These are phyloP conservation scores for Corythoichthys intestinalis DNA, from an alignment of 2,113 vertebrate genomes.

Conservation along the genomic window DNA sequence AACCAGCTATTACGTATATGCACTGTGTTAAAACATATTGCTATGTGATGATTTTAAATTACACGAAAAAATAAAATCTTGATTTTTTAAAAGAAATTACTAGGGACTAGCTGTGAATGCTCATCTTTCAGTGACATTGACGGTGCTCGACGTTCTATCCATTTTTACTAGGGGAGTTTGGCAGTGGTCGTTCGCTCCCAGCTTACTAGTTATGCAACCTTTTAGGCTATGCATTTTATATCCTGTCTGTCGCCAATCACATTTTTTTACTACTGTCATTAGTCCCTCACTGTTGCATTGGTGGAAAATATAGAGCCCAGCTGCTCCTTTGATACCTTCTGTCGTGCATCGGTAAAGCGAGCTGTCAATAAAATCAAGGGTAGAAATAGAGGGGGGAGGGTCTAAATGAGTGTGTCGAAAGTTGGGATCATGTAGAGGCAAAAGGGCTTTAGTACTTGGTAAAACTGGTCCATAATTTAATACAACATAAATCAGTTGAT, in stretches of 20 bases:
- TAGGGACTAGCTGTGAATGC: no score
- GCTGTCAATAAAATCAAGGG: slow-evolving; percentile 35
- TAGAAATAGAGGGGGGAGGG: slow-evolving; percentile 14
- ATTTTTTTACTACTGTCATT: slow-evolving; percentile 27
- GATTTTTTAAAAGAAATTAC: no score
- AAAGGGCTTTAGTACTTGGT: not conserved
- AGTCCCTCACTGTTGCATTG: slow-evolving; percentile 34
- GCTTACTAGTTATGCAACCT: slow-evolving; percentile 11
- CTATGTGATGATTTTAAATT: no score
- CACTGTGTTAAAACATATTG: no score
- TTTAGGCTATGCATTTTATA: slow-evolving; percentile 35
- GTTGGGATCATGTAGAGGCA: slow-evolving; percentile 23
- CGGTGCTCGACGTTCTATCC: no score
- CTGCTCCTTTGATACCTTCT: slow-evolving; percentile 46
- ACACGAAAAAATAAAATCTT: no score
- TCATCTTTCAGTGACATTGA: no score
- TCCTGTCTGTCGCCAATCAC: slow-evolving; percentile 33
- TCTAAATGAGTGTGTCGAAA: slow-evolving; percentile 10
- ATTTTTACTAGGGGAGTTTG: no score
- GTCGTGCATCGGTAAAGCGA: slow-evolving; percentile 31
- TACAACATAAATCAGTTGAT: slow-evolving; percentile 26
- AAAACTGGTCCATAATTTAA: slow-evolving; percentile 27
- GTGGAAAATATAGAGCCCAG: slow-evolving; percentile 49
- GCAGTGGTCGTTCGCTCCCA: no score
- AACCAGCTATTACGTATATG: no score